These are phyloP conservation scores for Epistrophe eligans DNA, from an alignment of 2,888 invertebrate genomes.

Conservation along the genomic window DNA sequence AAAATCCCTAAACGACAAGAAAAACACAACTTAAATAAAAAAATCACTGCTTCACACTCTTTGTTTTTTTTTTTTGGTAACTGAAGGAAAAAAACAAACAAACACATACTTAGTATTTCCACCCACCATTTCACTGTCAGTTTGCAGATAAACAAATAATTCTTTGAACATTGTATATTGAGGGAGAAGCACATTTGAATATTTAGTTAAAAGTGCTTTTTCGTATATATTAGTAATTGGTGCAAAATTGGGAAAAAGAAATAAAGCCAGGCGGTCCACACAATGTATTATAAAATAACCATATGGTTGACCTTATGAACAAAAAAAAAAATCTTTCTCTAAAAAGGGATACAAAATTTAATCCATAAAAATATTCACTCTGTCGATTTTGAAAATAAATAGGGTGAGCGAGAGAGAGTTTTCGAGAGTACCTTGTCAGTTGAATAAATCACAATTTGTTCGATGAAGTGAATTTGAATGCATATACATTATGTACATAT, in stretches of 20 bases:
- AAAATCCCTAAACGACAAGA: constrained; percentile 35
- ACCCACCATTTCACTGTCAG: constrained; percentile 58
- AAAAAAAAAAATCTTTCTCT: background rate
- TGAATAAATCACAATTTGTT: constrained; percentile 46
- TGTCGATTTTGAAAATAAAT: background rate
- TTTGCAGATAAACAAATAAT: constrained; percentile 49
- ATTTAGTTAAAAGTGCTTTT: constrained; percentile 13
- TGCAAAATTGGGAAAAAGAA: constrained; percentile 25
- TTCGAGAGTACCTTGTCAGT: background rate
- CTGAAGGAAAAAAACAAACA: constrained; percentile 10
- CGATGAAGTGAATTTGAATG: constrained; percentile 22
- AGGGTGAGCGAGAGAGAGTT: constrained; percentile 9
- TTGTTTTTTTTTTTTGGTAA: background rate
- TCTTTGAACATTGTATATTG: constrained; percentile 18
- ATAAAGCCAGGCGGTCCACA: background rate
- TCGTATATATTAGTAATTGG: constrained; percentile 25
- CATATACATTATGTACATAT: background rate
- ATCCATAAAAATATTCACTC: constrained; percentile 22
- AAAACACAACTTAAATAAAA: constrained; percentile 2
- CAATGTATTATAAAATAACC: background rate
- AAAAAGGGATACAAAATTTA: background rate
- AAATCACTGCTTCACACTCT: constrained; percentile 39
- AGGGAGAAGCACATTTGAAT: constrained; percentile 3
- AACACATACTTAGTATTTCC: constrained; percentile 36
- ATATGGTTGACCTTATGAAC: constrained; percentile 47